These are phyloP conservation scores for Hydropotes inermis DNA, from an alignment of 2,113 vertebrate species.

Conservation along the genomic window DNA sequence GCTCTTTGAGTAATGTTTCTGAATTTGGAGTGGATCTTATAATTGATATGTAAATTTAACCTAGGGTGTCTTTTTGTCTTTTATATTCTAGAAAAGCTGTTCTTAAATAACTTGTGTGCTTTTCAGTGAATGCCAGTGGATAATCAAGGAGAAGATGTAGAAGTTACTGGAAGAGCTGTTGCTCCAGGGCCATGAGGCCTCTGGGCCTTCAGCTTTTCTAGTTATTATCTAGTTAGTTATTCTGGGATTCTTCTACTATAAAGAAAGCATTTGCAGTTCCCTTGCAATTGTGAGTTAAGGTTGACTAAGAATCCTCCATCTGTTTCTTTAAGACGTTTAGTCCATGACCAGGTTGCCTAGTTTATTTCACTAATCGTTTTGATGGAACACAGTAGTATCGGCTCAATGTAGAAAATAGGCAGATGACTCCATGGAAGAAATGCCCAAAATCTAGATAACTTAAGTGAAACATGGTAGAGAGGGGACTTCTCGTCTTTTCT, in stretches of 20 bases:
- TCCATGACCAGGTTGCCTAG: not conserved
- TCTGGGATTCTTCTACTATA: not conserved
- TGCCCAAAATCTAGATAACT: not conserved
- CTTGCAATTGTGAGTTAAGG: not conserved
- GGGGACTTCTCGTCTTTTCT: not conserved
- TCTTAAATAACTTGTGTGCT: conserved; percentile 50
- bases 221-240: not conserved
- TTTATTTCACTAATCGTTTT: conserved; percentile 24
- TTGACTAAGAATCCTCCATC: not conserved
- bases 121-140: conserved; percentile 46
- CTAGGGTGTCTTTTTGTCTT: conserved; percentile 29
- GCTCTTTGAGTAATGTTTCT: conserved; percentile 52
- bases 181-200: not conserved
- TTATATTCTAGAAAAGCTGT: conserved; percentile 34
- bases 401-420: conserved; percentile 15
- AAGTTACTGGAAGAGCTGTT: conserved; percentile 41
- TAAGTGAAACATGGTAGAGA: not conserved
- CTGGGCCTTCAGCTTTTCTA: not conserved
- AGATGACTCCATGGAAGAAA: not conserved
- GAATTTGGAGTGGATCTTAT: conserved; percentile 73
- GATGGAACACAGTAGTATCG: not conserved
- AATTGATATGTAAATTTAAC: conserved; percentile 64
- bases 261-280: not conserved
- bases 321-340: not conserved
- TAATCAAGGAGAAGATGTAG: conserved; percentile 38